Base-by-base conservation (phyloP, 2,888 invertebrate species). In the Leucozona laternaria region DNA sequence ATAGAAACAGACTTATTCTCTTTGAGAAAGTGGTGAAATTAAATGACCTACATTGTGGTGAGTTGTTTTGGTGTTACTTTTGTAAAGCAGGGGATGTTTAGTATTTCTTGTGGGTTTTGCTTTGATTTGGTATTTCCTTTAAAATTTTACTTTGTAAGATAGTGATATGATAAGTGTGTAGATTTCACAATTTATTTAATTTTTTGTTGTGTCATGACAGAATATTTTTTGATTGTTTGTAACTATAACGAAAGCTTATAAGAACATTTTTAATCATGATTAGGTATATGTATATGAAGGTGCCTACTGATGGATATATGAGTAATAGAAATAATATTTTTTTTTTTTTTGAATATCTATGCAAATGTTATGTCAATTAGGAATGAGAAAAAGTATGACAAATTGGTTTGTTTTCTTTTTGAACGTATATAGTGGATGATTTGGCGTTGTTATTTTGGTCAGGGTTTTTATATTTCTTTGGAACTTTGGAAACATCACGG, bases 31-130 rank as follows among this genome's bases (percentile, higher is more conserved):
- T 31, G 66, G 66, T 66, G 31, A 43, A 48, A 66, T 48, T 20
- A 48, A 48, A 15, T 48, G 66, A 66, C 66, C 31, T 48, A 66
- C 5, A 66, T 62, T 48, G 66, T 48, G 66, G 66, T 66, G 66
- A 31, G 22, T 48, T 22, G 13, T 31, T 57, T 17, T 4, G 1
- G 28, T 28, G 15, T 17, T 48, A 15, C 7, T 5, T 17, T 17
- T 43, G 4, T 28, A 10, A 31, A 31, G 31, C 7, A 62, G 66
- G 66, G 66, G 48, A 31, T 31, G 66, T 62, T 2, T 40, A 7
- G 31, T 31, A 31, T 31, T 31, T 7, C 8, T 31, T 31, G 4
- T 3, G 3, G 6, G 0, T 25, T 60, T 1, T 2, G 13, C 7
- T 20, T 66, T 20, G 25, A 6, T 64, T 64, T 48, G 66, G 48